These are phyloP conservation scores for Zaprionus obscuricornis DNA, from an alignment of 2,888 invertebrate species.

Conservation along the genomic window DNA sequence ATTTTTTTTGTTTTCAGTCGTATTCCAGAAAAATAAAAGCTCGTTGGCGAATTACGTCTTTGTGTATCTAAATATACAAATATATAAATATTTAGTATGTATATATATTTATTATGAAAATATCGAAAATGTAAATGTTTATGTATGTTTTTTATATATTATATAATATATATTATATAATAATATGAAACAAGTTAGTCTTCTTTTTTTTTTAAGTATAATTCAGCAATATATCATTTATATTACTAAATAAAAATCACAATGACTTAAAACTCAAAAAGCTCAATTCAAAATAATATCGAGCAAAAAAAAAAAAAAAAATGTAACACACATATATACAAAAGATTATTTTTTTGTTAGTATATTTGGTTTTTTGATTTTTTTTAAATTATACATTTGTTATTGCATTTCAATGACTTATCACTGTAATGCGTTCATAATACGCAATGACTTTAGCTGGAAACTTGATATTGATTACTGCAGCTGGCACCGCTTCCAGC, in stretches of 20 bases:
- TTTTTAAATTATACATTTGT: background rate
- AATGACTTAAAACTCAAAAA: too few species aligned
- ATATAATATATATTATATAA: too few species aligned
- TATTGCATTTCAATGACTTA: background rate
- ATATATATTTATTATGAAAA: too few species aligned
- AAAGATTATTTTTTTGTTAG: too few species aligned
- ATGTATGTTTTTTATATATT: background rate
- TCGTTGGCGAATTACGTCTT: too few species aligned
- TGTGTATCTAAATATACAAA: background rate
- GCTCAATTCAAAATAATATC: too few species aligned
- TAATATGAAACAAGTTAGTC: too few species aligned
- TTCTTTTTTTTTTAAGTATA: too few species aligned
- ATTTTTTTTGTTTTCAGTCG: background rate
- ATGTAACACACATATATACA: too few species aligned
- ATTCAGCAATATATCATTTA: too few species aligned
- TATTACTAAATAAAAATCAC: too few species aligned
- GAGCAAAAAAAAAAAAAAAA: too few species aligned
- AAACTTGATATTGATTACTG: background rate
- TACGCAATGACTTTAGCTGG: background rate
- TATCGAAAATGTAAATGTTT: background rate
- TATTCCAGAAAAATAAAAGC: background rate
- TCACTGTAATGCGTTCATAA: background rate
- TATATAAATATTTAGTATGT: background rate
- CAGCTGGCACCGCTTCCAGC: slow-evolving; percentile 10
- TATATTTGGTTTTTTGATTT: background rate